Percentiles rank a stretch among this genome's conserved stretches.
phyloP scores from a whole-genome alignment of 2,888 invertebrate species.

The Nymphalis c-album region DNA sequence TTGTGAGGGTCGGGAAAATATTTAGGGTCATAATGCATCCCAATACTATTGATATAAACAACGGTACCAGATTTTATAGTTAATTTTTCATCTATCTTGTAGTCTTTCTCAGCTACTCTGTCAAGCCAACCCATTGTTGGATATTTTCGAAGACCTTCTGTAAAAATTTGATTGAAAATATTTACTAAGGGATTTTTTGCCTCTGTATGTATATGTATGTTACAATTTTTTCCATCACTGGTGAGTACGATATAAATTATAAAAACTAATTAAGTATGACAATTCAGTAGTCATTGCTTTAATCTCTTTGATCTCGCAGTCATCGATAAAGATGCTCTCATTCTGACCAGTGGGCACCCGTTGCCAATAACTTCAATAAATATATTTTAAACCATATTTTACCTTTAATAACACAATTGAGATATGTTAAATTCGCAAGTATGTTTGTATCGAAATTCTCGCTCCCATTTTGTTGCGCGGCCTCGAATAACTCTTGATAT shows the following conservation, averaged over 20 bases:
- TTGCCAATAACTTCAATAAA: too few relatives aligned
- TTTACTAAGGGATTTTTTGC: background rate
- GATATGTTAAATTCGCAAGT: background rate
- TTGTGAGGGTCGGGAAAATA: constrained; percentile 76
- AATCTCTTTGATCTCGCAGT: too few relatives aligned
- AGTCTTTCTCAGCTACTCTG: constrained; percentile 40
- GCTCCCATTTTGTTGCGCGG: background rate
- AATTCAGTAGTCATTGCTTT: too few relatives aligned
- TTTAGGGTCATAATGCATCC: constrained; percentile 63
- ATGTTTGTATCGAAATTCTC: background rate
- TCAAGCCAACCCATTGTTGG: constrained; percentile 47
- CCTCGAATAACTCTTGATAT: background rate
- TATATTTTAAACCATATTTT: background rate
- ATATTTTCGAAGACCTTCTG: constrained; percentile 44
- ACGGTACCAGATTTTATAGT: constrained; percentile 44
- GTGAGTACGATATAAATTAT: too few relatives aligned
- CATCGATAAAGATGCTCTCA: too few relatives aligned
- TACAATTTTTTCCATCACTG: too few relatives aligned
- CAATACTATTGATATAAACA: constrained; percentile 52
- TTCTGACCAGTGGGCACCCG: too few relatives aligned
- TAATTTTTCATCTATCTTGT: constrained; percentile 43
- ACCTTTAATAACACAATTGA: constrained; percentile 5
- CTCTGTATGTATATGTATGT: too few relatives aligned
- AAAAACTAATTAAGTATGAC: too few relatives aligned
- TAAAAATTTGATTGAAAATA: constrained; percentile 4